These are phyloP conservation scores for Odobenus rosmarus DNA, from an alignment of 2,113 vertebrate genomes.

Conservation along the genomic window DNA sequence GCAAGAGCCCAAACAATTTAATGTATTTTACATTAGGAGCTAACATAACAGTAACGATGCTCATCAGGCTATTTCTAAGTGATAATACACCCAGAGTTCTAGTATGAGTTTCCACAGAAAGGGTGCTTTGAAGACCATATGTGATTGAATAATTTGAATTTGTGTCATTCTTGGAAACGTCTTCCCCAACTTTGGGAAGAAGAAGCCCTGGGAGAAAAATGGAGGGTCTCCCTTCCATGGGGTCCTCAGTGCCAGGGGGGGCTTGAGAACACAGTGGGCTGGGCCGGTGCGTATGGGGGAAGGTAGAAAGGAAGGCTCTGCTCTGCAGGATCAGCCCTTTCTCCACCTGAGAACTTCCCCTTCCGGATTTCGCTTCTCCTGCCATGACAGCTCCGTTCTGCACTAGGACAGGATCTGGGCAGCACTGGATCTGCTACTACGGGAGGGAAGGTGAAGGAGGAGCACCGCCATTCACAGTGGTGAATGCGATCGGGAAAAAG, in stretches of 20 bases:
- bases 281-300: neutral
- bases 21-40: neutral
- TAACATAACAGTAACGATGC: neutral
- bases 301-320: neutral
- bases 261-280: neutral
- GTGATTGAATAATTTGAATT: neutral
- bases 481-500: neutral
- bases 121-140: neutral
- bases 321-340: neutral
- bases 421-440: neutral
- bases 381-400: neutral
- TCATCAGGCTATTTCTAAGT: neutral
- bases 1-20: neutral
- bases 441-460: neutral
- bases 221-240: neutral
- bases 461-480: rapidly evolving
- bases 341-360: neutral
- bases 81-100: neutral
- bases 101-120: neutral
- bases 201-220: neutral
- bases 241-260: neutral
- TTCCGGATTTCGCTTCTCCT: neutral
- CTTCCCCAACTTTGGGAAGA: neutral
- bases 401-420: too few relatives aligned
- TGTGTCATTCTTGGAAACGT: neutral